A percentile compares a stretch with the other conserved stretches of the same genome.
Conservation (phyloP, 2,888 invertebrate species). For the Epinotia ramella region DNA sequence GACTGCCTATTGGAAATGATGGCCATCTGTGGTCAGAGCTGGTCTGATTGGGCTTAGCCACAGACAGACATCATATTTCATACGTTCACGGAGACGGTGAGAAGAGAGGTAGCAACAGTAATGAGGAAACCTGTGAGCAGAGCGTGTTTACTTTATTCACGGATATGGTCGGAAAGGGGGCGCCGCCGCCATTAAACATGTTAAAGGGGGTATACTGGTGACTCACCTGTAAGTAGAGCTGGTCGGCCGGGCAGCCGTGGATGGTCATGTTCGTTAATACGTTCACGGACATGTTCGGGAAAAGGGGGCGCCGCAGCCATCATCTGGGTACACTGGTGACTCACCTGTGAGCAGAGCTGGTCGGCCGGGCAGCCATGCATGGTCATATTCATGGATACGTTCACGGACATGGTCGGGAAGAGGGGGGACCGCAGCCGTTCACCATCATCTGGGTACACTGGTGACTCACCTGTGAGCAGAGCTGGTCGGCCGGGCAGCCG, state of each 20-base stretch:
- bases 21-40: too few relatives aligned
- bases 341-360: conserved; percentile 89
- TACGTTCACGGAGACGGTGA: neutral
- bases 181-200: too few relatives aligned
- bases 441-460: conserved; percentile 85
- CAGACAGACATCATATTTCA: too few relatives aligned
- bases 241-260: conserved; percentile 90
- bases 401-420: conserved; percentile 98
- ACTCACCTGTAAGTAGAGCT: conserved; percentile 88
- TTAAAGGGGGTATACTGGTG: too few relatives aligned
- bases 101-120: too few relatives aligned
- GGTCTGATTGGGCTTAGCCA: too few relatives aligned
- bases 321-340: too few relatives aligned
- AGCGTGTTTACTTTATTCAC: too few relatives aligned
- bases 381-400: conserved; percentile 99
- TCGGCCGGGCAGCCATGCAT: conserved; percentile 92
- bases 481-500: conserved; percentile 87
- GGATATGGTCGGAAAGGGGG: too few relatives aligned
- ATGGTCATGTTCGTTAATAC: conserved; percentile 94
- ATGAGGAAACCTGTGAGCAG: neutral
- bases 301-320: too few relatives aligned
- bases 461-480: conserved; percentile 87
- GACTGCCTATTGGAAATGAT: too few relatives aligned
- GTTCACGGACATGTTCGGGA: too few relatives aligned
- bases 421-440: conserved; percentile 81